Evolutionary conservation across 2,113 vertebrate species (phyloP).

Genomic region (Cyprinodon variegatus): DNA sequence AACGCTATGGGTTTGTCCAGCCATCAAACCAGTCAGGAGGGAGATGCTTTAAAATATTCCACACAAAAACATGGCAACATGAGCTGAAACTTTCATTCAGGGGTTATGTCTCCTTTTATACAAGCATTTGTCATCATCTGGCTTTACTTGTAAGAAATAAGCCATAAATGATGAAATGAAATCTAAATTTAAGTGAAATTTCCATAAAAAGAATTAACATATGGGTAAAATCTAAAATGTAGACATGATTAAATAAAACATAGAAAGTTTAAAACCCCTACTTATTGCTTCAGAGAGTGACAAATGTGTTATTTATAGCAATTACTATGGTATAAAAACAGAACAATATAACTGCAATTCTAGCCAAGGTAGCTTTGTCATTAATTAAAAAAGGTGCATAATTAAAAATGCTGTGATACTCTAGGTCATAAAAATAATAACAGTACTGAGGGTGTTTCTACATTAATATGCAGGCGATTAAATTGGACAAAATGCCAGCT

Average conservation of each 20-base stretch:
- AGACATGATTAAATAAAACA: too few relatives aligned
- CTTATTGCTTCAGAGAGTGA: background rate
- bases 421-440: conserved; percentile 14
- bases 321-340: background rate
- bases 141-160: background rate
- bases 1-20: too few relatives aligned
- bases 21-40: too few relatives aligned
- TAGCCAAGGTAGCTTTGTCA: background rate
- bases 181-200: background rate
- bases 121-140: background rate
- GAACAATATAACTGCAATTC: background rate
- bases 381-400: background rate
- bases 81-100: too few relatives aligned
- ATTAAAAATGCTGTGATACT: background rate
- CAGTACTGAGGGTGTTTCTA: background rate
- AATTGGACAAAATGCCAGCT: conserved; percentile 48
- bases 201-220: too few relatives aligned
- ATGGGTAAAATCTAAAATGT: too few relatives aligned
- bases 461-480: conserved; percentile 39
- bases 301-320: background rate
- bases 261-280: too few relatives aligned
- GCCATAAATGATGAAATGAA: background rate
- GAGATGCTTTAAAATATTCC: too few relatives aligned
- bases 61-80: too few relatives aligned
- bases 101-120: too few relatives aligned